Evolutionary conservation across 2,797 vertebrate genomes (phyloP).

Genomic region (Antrozous pallidus): DNA sequence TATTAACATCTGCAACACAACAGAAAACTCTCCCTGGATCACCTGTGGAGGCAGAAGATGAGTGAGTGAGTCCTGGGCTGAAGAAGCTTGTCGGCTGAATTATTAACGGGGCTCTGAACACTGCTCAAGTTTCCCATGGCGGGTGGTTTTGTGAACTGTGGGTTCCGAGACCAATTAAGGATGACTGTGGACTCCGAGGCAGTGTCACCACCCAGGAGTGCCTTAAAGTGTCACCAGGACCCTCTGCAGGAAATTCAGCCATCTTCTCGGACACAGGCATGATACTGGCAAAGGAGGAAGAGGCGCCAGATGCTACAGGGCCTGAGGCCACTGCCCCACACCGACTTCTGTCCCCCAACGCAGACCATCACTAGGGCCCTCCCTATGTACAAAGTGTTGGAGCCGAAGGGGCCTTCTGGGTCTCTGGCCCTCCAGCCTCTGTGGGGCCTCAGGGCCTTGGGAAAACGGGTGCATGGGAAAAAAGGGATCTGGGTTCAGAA

Average conservation of each 20-base stretch:
- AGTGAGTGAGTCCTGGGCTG: background rate
- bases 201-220: background rate
- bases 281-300: background rate
- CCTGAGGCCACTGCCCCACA: background rate
- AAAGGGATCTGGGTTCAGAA: background rate
- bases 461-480: background rate
- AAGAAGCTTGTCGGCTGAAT: conserved; percentile 39
- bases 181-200: background rate
- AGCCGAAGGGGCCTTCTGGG: background rate
- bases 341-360: background rate
- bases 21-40: background rate
- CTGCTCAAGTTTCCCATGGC: conserved; percentile 56
- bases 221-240: background rate
- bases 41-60: conserved; percentile 31
- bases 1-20: background rate
- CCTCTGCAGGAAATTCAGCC: background rate
- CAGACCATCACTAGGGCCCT: background rate
- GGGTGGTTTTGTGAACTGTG: conserved; percentile 42
- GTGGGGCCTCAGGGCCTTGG: accelerated
- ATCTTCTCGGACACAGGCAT: background rate
- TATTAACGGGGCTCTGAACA: conserved; percentile 57
- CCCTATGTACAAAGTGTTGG: background rate
- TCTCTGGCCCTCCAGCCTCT: background rate
- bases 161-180: conserved; percentile 55
- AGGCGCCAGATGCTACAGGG: background rate